Evolutionary conservation across 2,797 vertebrate genomes (phyloP), one percentile per base, ranked within the genome.

Genomic region (Spinus pinus): DNA sequence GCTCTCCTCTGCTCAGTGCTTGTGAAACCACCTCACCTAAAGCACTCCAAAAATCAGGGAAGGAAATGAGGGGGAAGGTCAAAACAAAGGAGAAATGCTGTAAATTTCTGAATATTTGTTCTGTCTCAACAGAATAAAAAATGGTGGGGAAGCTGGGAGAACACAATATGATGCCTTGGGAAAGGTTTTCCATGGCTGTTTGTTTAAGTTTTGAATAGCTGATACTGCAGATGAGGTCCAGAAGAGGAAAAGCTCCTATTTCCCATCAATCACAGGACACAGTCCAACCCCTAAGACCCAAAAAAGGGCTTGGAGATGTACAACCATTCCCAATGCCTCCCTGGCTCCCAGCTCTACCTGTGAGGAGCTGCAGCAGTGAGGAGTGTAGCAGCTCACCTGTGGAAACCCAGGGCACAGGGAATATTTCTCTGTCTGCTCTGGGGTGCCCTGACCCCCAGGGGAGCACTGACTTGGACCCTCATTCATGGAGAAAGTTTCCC

Each of bases 201-300:
- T 56, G 27, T 60, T 70, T 72, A 12, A 28, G 73, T 44, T 82
- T 35, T 41, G 25, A 79, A 65, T 1, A 82, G n/a, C 30, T 88
- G 73, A n/a, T 9, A 31, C 6, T 23, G 17, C 5, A 49, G 23
- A 25, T 12, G 30, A 81, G 6, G 31, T 12, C 9, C 22, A 46
- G 39, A 58, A 50, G 12, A 49, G 67, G 17, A 64, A 81, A 50
- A 79, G 9, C 23, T 79, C 35, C 6, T 3, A 9, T 15, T 75
- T 69, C 47, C 27, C 13, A 61, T 13, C 73, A 64, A 21, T 12
- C 30, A 33, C 0, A 0, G 37, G 41, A 57, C 23, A 49, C 6
- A 47, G 9, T 5, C 2, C 2, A 49, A 73, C 3, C 31, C 27
- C 0, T 2, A 46, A 31, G 19, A 53, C 23, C 8, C 70, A 35